A percentile compares a stretch with the other conserved stretches of the same genome.
phyloP scores from a whole-genome alignment of 2,888 invertebrate species.

The Sphecodes monilicornis region DNA sequence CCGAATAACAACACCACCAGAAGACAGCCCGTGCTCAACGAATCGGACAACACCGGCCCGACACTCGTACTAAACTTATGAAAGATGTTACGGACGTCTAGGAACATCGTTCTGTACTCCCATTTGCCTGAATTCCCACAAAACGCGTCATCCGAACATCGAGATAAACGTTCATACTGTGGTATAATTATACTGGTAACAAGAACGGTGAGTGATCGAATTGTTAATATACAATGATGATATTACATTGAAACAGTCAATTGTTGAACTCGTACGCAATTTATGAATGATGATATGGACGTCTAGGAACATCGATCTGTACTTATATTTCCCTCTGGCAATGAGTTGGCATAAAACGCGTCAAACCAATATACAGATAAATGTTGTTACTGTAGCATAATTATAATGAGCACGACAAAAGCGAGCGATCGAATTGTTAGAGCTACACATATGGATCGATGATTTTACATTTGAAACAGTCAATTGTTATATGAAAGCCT shows the following conservation, averaged over 20 bases:
- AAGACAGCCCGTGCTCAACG: conserved; percentile 38
- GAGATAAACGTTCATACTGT: neutral
- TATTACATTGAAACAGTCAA: neutral
- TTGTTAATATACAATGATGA: no score
- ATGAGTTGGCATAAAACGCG: no score
- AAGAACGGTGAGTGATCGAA: neutral
- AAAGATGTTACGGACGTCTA: conserved; percentile 1
- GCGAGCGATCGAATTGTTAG: no score
- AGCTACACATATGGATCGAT: no score
- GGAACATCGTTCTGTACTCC: neutral
- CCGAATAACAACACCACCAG: conserved; percentile 46
- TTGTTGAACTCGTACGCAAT: no score
- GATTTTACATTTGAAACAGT: no score
- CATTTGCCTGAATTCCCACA: neutral
- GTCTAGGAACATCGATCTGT: no score
- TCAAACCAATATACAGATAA: no score
- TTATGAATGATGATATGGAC: no score
- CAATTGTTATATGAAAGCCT: neutral
- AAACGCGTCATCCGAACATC: neutral
- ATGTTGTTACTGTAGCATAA: no score
- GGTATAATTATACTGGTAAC: neutral
- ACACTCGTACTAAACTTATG: conserved; percentile 24
- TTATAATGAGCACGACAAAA: no score
- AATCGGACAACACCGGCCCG: conserved; percentile 40
- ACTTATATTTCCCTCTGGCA: no score